phyloP scores from a whole-genome alignment of 2,113 vertebrate genomes.

The Phylloscopus whistleri region DNA sequence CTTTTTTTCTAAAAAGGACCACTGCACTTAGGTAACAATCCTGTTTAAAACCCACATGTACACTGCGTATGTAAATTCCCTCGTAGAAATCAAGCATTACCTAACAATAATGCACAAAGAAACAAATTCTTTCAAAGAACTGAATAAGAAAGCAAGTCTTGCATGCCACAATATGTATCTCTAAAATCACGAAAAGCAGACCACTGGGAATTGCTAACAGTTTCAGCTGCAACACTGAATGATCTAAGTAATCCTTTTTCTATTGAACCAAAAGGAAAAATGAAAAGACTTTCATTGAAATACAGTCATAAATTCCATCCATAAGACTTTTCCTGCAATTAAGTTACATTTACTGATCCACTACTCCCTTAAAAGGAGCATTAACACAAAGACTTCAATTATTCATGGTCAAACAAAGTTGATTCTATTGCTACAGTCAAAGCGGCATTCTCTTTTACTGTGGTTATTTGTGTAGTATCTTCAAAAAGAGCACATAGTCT shows the following conservation, averaged over 20 bases:
- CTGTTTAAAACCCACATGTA: neutral
- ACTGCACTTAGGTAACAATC: neutral
- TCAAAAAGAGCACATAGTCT: slow-evolving; percentile 67
- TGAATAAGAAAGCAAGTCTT: neutral
- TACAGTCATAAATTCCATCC: slow-evolving; percentile 70
- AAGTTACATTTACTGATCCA: slow-evolving; percentile 75
- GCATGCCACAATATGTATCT: neutral
- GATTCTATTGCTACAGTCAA: slow-evolving; percentile 75
- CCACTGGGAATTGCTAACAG: slow-evolving; percentile 19
- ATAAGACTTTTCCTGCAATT: slow-evolving; percentile 75
- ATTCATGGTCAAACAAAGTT: slow-evolving; percentile 76
- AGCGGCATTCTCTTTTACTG: slow-evolving; percentile 73
- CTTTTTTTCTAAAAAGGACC: neutral
- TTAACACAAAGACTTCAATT: slow-evolving; percentile 78
- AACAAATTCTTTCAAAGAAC: neutral
- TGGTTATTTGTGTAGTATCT: slow-evolving; percentile 75
- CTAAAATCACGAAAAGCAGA: neutral
- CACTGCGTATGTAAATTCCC: neutral
- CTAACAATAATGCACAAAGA: neutral
- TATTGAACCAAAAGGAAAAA: slow-evolving; percentile 69
- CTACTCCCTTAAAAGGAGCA: slow-evolving; percentile 71
- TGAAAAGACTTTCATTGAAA: slow-evolving; percentile 72
- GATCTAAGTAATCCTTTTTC: slow-evolving; percentile 61
- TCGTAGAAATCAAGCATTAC: neutral
- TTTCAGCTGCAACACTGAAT: slow-evolving; percentile 57